Base-by-base conservation (phyloP, 2,797 vertebrate species). In the Peromyscus melanophrys region DNA sequence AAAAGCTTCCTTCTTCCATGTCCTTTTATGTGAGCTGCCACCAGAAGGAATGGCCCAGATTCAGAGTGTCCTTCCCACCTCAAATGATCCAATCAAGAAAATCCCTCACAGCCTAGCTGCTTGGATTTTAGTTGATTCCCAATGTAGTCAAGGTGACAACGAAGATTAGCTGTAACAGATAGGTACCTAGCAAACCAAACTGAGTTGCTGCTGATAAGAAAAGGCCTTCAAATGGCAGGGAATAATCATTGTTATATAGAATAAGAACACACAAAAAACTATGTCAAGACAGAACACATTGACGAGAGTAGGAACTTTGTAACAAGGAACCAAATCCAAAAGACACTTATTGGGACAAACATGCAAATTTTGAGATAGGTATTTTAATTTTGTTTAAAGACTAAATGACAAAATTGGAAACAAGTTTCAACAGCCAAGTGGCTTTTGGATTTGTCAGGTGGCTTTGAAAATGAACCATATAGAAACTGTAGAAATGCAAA, bases 391-490 rank as follows among this genome's bases (percentile, higher is more conserved):
- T 71, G 9, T 71, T 69, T 21, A 71, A 71, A 71, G n/a, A 61
- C 27, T 61, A 21, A 86, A 83, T 82, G 46, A 55, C 31, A 57
- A 87, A 86, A 67, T 57, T 78, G 57, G 40, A 89, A 85, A 83
- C 59, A 40, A 37, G 29, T 84, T 23, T 76, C 29, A 76, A 52
- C 43, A 76, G 31, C 37, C 57, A 94, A 81, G n/a, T 69, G 40
- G 43, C 49, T 80, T 1, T 73, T 75, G 82, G 75, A 82, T 13
- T 95, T 63, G n/a, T 67, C 43, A 63, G 43, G 59, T 34, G 31
- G 34, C 82, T 97, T 96, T 90, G 89, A 90, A 94, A 87, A 65
- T 59, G 23, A 95, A 55, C 40, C 8, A 78, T 92, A 65, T 75
- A 81, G 86, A 94, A 88, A 75, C 71, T 55, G 4, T 40, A 92